Percentiles rank a stretch among this genome's conserved stretches.
Evolutionary conservation across 2,797 vertebrate species (phyloP).

Genomic region (Hoplostethus mediterraneus): DNA sequence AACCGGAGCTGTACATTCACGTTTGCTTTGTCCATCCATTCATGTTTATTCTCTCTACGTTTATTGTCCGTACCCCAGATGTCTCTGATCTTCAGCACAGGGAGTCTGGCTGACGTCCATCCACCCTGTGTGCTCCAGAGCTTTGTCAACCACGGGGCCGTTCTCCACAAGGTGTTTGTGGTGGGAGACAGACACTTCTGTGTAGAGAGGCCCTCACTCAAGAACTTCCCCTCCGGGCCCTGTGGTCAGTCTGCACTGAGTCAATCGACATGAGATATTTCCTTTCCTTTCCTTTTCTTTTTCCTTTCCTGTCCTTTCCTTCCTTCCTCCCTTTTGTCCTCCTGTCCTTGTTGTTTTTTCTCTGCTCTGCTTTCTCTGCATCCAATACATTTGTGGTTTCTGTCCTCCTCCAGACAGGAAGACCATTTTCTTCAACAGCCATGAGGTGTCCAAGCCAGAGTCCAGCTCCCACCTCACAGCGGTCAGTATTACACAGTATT

Average conservation of each 20-base stretch:
- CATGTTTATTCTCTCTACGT: background rate
- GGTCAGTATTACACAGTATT: conserved; percentile 59
- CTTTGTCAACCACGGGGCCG: conserved; percentile 85
- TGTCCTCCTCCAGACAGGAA: conserved; percentile 74
- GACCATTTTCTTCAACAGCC: conserved; percentile 87
- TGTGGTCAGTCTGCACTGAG: conserved; percentile 73
- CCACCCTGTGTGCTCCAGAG: conserved; percentile 86
- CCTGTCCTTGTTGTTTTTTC: background rate
- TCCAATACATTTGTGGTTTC: background rate
- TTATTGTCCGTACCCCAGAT: conserved; percentile 63
- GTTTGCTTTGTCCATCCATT: background rate
- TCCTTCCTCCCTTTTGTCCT: too few relatives aligned
- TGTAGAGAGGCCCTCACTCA: conserved; percentile 85
- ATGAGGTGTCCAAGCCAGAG: conserved; percentile 86
- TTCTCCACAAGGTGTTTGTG: conserved; percentile 86
- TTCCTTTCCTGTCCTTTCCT: too few relatives aligned
- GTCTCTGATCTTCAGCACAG: conserved; percentile 82
- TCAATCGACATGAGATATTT: background rate
- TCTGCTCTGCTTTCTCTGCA: background rate
- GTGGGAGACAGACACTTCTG: conserved; percentile 82
- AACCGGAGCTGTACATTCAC: too few relatives aligned
- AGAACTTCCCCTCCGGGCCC: conserved; percentile 82
- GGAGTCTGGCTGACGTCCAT: conserved; percentile 69
- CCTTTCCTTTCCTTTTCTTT: background rate
- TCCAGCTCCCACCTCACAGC: conserved; percentile 83